A percentile compares a stretch with the other conserved stretches of the same genome.
Evolutionary conservation across 2,797 vertebrate genomes (phyloP).

Genomic region (Delichon dasypus): DNA sequence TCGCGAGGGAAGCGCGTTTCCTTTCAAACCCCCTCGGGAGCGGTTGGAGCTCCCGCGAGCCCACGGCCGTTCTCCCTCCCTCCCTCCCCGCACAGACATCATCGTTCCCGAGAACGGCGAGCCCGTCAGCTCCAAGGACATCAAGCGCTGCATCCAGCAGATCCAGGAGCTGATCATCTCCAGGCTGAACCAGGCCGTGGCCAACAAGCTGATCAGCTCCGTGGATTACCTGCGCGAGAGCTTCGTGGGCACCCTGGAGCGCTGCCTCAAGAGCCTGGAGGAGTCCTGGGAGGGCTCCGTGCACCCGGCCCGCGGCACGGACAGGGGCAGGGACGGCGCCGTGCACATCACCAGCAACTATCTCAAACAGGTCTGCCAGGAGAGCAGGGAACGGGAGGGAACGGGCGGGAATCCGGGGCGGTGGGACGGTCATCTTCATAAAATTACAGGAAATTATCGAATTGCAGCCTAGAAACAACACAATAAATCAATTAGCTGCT

Average conservation of each 20-base stretch:
- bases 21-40: fast-evolving
- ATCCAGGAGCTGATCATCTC: slow-evolving; percentile 97
- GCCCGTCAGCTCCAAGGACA: slow-evolving; percentile 88
- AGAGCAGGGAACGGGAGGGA: no score
- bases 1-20: fast-evolving
- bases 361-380: not conserved
- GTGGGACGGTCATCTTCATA: no score
- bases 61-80: no score
- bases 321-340: not conserved
- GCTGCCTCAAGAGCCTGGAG: slow-evolving; percentile 94
- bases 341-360: not conserved
- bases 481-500: no score
- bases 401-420: no score
- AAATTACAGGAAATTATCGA: no score
- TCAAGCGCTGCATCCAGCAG: slow-evolving; percentile 93
- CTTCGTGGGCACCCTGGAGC: slow-evolving; percentile 94
- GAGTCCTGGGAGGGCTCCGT: slow-evolving; percentile 86
- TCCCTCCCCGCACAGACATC: no score
- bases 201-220: slow-evolving; percentile 94
- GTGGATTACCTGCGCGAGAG: slow-evolving; percentile 97
- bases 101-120: slow-evolving; percentile 84
- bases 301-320: slow-evolving; percentile 80
- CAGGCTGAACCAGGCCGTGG: slow-evolving; percentile 92
- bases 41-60: not conserved
- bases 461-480: no score